Percentiles rank a stretch among this genome's conserved stretches.
phyloP scores from a whole-genome alignment of 2,888 invertebrate species.

The Mamestra brassicae region DNA sequence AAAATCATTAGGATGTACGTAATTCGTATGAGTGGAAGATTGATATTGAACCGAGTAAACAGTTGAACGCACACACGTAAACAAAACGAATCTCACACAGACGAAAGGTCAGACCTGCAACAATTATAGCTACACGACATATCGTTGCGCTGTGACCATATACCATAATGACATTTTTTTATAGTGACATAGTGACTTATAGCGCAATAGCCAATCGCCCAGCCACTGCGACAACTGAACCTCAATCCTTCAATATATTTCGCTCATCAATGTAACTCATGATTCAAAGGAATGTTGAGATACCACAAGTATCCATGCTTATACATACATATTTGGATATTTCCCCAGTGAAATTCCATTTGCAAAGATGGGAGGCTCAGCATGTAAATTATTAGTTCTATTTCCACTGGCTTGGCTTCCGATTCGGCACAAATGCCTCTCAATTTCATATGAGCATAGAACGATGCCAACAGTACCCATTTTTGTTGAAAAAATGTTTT shows the following conservation, averaged over 20 bases:
- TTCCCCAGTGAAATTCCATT: conserved; percentile 35
- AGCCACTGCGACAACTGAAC: not conserved
- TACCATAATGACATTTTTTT: no score
- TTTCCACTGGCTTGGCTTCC: conserved; percentile 33
- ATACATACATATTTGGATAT: conserved; percentile 24
- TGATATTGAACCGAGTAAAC: not conserved
- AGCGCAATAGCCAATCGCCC: not conserved
- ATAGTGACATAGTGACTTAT: no score
- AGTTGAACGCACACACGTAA: not conserved
- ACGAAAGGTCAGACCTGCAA: not conserved
- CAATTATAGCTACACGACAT: not conserved
- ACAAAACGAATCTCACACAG: not conserved
- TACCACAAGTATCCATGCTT: conserved; percentile 19
- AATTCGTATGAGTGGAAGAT: not conserved
- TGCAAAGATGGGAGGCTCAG: conserved; percentile 22
- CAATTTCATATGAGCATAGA: conserved; percentile 35
- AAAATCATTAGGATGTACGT: not conserved
- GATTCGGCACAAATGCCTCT: conserved; percentile 43
- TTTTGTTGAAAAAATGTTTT: conserved; percentile 25
- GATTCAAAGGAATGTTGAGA: not conserved
- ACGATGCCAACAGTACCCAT: conserved; percentile 15
- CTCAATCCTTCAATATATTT: not conserved
- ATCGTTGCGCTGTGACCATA: no score
- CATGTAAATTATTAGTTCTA: conserved; percentile 50
- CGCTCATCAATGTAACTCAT: not conserved